These are phyloP conservation scores for Orthosia incerta DNA, from an alignment of 2,888 invertebrate genomes.

Conservation along the genomic window DNA sequence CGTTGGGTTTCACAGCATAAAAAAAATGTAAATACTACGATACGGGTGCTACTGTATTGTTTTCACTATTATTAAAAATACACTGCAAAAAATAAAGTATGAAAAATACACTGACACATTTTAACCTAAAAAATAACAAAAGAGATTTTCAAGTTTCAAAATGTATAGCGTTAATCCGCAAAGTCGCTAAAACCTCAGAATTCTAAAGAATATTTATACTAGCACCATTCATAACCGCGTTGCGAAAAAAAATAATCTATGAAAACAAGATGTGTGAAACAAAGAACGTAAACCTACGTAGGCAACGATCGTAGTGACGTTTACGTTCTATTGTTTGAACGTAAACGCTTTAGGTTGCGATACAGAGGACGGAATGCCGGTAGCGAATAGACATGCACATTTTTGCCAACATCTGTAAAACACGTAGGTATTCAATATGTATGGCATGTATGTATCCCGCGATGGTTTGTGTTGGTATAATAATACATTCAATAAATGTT, in stretches of 20 bases:
- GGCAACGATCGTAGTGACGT: constrained; percentile 39
- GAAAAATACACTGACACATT: background rate
- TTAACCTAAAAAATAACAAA: constrained; percentile 14
- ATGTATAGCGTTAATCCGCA: background rate
- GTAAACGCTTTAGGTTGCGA: constrained; percentile 17
- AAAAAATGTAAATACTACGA: background rate
- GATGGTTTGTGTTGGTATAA: too few relatives aligned
- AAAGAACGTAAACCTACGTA: constrained; percentile 33
- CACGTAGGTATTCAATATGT: too few relatives aligned
- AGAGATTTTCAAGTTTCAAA: background rate
- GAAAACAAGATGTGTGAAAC: constrained; percentile 36
- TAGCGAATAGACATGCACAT: too few relatives aligned
- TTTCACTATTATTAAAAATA: background rate
- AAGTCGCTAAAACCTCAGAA: constrained; percentile 17
- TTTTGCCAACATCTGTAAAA: too few relatives aligned
- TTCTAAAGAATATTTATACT: constrained; percentile 28
- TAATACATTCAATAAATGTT: too few relatives aligned
- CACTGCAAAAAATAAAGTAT: background rate
- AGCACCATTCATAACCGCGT: constrained; percentile 17
- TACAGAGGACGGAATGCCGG: background rate
- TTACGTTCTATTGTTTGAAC: constrained; percentile 50
- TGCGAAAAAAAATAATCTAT: constrained; percentile 26
- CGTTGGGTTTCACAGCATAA: background rate
- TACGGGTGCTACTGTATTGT: background rate
- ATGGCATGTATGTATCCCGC: too few relatives aligned